phyloP scores from a whole-genome alignment of 2,113 vertebrate species.

The Drymodes brunneopygia region DNA sequence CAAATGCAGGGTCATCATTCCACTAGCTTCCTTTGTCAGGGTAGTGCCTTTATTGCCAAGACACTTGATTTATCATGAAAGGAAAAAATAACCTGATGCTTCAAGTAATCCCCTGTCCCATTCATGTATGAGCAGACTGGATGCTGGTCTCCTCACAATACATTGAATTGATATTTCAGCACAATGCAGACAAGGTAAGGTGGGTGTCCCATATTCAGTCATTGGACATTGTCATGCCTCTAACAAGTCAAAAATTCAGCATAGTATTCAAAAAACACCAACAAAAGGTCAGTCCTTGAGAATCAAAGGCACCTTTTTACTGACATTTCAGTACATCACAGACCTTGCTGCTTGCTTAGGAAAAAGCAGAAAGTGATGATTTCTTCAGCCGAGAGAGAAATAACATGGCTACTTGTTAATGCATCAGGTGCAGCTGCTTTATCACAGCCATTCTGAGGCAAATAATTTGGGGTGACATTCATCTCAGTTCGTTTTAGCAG shows the following conservation, averaged over 20 bases:
- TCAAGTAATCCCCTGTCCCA: not conserved
- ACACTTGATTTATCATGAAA: not conserved
- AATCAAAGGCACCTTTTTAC: not conserved
- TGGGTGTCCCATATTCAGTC: not conserved
- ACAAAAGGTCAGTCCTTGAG: not conserved
- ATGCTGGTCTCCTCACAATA: not conserved
- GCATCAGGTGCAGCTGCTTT: not conserved
- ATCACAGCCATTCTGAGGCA: not conserved
- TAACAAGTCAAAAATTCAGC: not conserved
- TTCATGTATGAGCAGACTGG: not conserved
- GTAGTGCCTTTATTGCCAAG: not conserved
- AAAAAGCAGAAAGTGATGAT: not conserved
- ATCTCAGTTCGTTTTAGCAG: not conserved
- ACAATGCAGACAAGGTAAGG: not conserved
- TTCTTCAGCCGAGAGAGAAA: not conserved
- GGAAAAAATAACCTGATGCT: not conserved
- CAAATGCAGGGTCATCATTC: not conserved
- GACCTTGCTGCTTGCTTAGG: not conserved
- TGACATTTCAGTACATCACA: not conserved
- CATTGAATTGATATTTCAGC: not conserved
- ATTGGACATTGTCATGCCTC: not conserved
- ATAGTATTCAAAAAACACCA: not conserved
- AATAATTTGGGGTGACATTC: conserved; percentile 4
- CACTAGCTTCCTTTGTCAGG: not conserved
- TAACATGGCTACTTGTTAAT: not conserved